phyloP scores from a whole-genome alignment of 2,888 invertebrate species.

The Andrena haemorrhoa region DNA sequence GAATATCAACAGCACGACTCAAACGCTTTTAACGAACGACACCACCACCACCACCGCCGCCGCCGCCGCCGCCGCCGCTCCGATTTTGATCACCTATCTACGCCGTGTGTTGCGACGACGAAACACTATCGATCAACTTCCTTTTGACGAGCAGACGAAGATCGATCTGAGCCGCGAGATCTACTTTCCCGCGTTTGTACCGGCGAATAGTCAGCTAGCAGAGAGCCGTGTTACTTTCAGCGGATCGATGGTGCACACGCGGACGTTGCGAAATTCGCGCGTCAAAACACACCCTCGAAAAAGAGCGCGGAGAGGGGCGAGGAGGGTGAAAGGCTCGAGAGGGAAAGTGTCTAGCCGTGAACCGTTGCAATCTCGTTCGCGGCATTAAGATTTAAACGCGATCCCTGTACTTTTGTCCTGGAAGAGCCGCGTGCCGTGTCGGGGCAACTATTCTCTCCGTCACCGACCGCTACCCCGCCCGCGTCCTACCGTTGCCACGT shows the following conservation, averaged over 20 bases:
- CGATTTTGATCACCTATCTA: constrained; percentile 49
- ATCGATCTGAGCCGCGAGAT: constrained; percentile 48
- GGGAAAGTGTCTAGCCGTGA: constrained; percentile 30
- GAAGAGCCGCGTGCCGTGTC: not conserved
- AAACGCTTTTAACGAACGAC: constrained; percentile 76
- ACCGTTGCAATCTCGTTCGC: constrained; percentile 8
- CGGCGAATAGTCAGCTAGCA: constrained; percentile 23
- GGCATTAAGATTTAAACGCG: constrained; percentile 26
- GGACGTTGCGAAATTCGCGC: not conserved
- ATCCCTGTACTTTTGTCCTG: not conserved
- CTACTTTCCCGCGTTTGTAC: not conserved
- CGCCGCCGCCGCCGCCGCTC: constrained; percentile 60
- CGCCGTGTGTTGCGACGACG: constrained; percentile 53
- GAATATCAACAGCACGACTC: constrained; percentile 79
- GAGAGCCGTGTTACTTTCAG: not conserved
- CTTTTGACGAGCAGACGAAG: constrained; percentile 41
- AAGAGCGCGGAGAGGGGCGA: not conserved
- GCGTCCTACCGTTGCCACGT: constrained; percentile 15
- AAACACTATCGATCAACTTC: constrained; percentile 57
- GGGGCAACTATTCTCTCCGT: not conserved
- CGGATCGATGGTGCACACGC: constrained; percentile 26
- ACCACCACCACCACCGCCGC: constrained; percentile 37
- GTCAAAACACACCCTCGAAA: constrained; percentile 5
- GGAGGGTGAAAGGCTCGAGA: constrained; percentile 9
- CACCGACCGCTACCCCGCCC: not conserved